Base-by-base conservation (phyloP, 1,140 invertebrate genomes). In the Xylocopa sonorina region DNA sequence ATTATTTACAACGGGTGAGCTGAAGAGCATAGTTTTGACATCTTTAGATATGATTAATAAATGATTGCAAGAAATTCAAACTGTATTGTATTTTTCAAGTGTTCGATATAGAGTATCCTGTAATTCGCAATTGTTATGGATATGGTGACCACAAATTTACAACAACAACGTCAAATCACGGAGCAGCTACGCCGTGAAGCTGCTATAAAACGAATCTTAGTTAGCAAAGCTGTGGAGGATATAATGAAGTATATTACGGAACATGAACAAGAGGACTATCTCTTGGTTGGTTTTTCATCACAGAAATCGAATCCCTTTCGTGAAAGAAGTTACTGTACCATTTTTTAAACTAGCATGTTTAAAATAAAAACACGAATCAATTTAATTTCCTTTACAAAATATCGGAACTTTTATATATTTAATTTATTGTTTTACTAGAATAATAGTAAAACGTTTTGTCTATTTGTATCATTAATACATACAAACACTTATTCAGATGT, bases 301-400 rank as follows among this genome's bases (percentile, higher is more conserved):
- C 98, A 99, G 91, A 98, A 98, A 92, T 97, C 98, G 12, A 99
- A 99, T 94, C 98, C 98, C 43, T 99, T 99, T 95, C 96, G 98
- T 88, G 98, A 99, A 93, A 99, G 99, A 93, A 98, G 97, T 86
- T 97, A 97, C 58, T 99, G 98, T 93, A 95, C 94, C 74, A 94
- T 98, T 88, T 94, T 98, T 82, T 98, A 96, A 87, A 18, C 53
- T 80, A 4, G 24, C 77, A 0, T 87, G 85, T 34, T 69, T 82
- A 46, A 78, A 78, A 55, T 84, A 32, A 84, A 46, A 41, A 7
- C 2, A n/a, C 29, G 12, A 60, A 12, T 60, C 0, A 50, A 29
- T 58, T 77, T 6, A 38, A 50, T 60, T 48, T 41, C 32, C 9
- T 46, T 29, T 9, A n/a, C 1, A 14, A 57, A 41, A 6, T 60